Evolutionary conservation across 2,888 invertebrate genomes (phyloP).

Genomic region (Lepas anatifera): DNA sequence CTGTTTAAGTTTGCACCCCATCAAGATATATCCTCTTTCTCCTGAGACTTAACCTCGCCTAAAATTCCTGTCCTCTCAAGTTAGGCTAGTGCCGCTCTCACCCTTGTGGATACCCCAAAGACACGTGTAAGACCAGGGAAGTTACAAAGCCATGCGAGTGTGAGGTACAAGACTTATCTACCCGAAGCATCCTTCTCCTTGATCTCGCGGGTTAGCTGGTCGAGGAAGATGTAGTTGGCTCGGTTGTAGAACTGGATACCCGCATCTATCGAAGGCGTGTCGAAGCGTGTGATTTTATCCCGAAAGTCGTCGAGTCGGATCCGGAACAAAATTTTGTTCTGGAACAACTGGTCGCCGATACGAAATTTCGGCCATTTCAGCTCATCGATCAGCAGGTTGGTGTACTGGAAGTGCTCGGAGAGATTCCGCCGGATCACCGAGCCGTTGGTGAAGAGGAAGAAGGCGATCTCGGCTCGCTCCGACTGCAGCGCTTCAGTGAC

Average conservation of each 20-base stretch:
- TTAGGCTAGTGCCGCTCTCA: too few relatives aligned
- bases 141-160: too few relatives aligned
- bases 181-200: constrained; percentile 20
- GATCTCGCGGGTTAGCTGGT: constrained; percentile 26
- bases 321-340: constrained; percentile 22
- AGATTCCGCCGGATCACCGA: constrained; percentile 27
- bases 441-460: constrained; percentile 29
- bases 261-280: constrained; percentile 21
- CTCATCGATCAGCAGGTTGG: constrained; percentile 32
- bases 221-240: constrained; percentile 31
- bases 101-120: too few relatives aligned
- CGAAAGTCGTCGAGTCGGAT: constrained; percentile 22
- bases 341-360: constrained; percentile 19
- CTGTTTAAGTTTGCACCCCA: too few relatives aligned
- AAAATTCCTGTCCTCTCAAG: too few relatives aligned
- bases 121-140: too few relatives aligned
- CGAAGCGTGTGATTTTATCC: constrained; percentile 21
- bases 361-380: constrained; percentile 24
- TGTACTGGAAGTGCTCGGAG: constrained; percentile 32
- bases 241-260: constrained; percentile 32
- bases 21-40: too few relatives aligned
- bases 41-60: too few relatives aligned
- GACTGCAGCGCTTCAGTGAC: constrained; percentile 33
- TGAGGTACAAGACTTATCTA: too few relatives aligned
- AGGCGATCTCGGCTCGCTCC: constrained; percentile 36